A percentile compares a stretch with the other conserved stretches of the same genome.
These are phyloP conservation scores for Myotis pilosus DNA, from an alignment of 2,797 vertebrate species.

Conservation along the genomic window DNA sequence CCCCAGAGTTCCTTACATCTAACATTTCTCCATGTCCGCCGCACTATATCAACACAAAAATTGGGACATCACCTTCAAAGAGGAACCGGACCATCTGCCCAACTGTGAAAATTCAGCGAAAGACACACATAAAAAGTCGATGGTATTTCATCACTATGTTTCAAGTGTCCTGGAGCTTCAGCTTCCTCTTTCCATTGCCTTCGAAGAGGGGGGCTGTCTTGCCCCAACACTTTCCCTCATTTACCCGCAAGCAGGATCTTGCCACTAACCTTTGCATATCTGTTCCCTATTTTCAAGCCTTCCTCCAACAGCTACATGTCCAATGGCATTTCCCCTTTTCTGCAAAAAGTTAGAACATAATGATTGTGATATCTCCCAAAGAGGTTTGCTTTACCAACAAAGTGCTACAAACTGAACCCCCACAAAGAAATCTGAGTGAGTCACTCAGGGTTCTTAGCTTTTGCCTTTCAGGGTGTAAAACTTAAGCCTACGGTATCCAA, in stretches of 20 bases:
- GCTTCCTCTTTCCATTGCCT: too few relatives aligned
- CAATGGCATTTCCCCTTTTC: slow-evolving; percentile 37
- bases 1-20: neutral
- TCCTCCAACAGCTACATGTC: neutral
- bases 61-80: slow-evolving; percentile 25
- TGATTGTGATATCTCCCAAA: slow-evolving; percentile 25
- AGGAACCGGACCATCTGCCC: neutral
- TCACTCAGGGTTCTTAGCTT: neutral
- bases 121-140: neutral
- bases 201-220: neutral
- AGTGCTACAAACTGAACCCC: neutral
- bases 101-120: neutral
- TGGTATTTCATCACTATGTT: neutral
- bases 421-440: slow-evolving; percentile 14
- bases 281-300: neutral
- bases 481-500: neutral
- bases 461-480: neutral
- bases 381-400: neutral
- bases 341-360: neutral
- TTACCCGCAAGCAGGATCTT: neutral
- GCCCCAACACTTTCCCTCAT: neutral
- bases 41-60: neutral
- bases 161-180: neutral
- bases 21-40: neutral
- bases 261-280: neutral